These are phyloP conservation scores for Nemoura dubitans DNA, from an alignment of 2,888 invertebrate species.

Conservation along the genomic window DNA sequence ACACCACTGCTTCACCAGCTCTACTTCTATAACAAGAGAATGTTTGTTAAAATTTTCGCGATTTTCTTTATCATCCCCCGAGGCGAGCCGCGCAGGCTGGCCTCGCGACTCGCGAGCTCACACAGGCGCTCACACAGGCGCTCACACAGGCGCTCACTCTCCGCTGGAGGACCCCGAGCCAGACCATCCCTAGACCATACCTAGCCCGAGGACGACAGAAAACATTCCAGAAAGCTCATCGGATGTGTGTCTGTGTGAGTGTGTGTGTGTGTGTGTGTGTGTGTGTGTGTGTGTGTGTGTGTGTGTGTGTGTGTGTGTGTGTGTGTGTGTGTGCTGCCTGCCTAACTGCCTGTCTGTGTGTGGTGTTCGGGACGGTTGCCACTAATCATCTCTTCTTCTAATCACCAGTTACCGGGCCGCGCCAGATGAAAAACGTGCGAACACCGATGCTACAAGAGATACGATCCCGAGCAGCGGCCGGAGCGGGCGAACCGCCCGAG, in stretches of 20 bases:
- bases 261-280: neutral
- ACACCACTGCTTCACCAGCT: too few relatives aligned
- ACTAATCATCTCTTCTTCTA: neutral
- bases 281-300: neutral
- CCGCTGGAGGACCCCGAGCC: too few relatives aligned
- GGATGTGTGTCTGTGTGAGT: neutral
- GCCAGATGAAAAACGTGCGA: constrained; percentile 2
- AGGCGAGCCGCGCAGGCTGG: too few relatives aligned
- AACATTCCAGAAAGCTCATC: constrained; percentile 4
- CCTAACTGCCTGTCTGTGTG: neutral
- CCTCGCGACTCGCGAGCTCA: too few relatives aligned
- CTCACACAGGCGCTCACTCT: too few relatives aligned
- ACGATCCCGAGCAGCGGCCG: neutral
- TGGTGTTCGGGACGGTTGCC: neutral
- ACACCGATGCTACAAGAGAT: neutral
- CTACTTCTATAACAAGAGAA: neutral
- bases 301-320: neutral
- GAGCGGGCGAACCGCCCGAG: neutral
- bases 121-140: too few relatives aligned
- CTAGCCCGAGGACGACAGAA: neutral
- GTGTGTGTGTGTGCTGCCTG: too few relatives aligned
- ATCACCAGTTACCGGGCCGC: neutral
- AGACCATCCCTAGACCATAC: neutral
- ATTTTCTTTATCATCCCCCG: neutral
- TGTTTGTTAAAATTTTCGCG: neutral